Percentiles rank a stretch among this genome's conserved stretches.
phyloP scores from a whole-genome alignment of 2,797 vertebrate genomes.

The Crenuchus spilurus region DNA sequence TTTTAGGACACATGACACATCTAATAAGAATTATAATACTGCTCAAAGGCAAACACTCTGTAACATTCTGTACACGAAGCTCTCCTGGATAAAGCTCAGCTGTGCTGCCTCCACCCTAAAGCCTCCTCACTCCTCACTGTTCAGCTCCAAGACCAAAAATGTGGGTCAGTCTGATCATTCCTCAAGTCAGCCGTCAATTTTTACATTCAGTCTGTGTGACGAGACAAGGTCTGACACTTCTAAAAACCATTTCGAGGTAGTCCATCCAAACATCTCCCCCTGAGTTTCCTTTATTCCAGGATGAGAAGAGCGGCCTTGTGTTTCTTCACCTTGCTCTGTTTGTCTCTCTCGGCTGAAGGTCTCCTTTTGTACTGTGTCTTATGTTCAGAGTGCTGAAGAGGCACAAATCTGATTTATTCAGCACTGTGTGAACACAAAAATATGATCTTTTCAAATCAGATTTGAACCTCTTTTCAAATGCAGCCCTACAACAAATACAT shows the following conservation, averaged over 20 bases:
- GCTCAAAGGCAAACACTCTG: slow-evolving; percentile 5
- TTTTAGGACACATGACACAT: neutral
- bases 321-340: slow-evolving; percentile 64
- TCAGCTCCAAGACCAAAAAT: slow-evolving; percentile 39
- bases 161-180: slow-evolving; percentile 46
- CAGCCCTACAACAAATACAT: too few species aligned
- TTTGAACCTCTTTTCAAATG: too few species aligned
- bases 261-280: slow-evolving; percentile 65
- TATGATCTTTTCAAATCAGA: too few species aligned
- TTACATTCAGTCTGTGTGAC: slow-evolving; percentile 56
- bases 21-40: neutral
- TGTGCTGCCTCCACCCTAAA: slow-evolving; percentile 40
- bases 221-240: slow-evolving; percentile 61
- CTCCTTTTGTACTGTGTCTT: slow-evolving; percentile 39
- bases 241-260: slow-evolving; percentile 63
- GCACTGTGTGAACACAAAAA: neutral
- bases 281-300: slow-evolving; percentile 72
- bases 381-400: neutral
- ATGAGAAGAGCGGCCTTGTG: slow-evolving; percentile 65
- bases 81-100: neutral
- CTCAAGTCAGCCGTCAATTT: slow-evolving; percentile 60
- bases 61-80: neutral
- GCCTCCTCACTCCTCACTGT: slow-evolving; percentile 34
- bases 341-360: slow-evolving; percentile 61
- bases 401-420: neutral